Evolutionary conservation across 2,113 vertebrate species (phyloP).

Genomic region (Emydocephalus ijimae): DNA sequence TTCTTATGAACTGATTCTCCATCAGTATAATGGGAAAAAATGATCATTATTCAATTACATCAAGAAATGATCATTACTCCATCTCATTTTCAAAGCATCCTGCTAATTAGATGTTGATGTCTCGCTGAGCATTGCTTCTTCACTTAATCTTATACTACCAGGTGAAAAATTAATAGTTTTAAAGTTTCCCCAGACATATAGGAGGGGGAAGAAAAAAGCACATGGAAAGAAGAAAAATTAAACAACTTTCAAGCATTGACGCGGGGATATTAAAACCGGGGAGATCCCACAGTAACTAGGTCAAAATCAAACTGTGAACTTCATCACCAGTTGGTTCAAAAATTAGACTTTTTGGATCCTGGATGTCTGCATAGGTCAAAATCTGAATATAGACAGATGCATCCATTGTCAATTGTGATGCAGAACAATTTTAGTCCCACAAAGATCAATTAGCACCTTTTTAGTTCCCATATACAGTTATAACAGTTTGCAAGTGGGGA

Average conservation of each 20-base stretch:
- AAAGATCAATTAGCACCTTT: not conserved
- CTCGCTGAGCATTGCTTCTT: fast-evolving
- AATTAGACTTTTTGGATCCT: not conserved
- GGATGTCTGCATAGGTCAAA: not conserved
- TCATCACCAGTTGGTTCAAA: not conserved
- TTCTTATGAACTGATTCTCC: not conserved
- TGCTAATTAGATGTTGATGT: fast-evolving
- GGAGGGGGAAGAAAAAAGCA: not conserved
- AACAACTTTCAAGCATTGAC: not conserved
- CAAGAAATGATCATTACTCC: not conserved
- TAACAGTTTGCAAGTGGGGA: not conserved
- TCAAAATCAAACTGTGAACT: not conserved
- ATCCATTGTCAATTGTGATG: not conserved
- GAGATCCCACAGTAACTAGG: not conserved
- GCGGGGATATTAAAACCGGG: not conserved
- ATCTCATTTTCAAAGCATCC: not conserved
- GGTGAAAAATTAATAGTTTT: not conserved
- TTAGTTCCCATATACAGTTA: not conserved
- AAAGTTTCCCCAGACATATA: conserved; percentile 7
- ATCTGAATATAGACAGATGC: not conserved
- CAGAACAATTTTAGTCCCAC: not conserved
- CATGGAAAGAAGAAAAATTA: not conserved
- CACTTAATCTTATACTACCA: not conserved
- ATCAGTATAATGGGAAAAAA: not conserved
- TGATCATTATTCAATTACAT: not conserved